Percentiles rank a stretch among this genome's conserved stretches.
These are phyloP conservation scores for Cyprinodon brontotheroides DNA, from an alignment of 2,113 vertebrate genomes.

Conservation along the genomic window DNA sequence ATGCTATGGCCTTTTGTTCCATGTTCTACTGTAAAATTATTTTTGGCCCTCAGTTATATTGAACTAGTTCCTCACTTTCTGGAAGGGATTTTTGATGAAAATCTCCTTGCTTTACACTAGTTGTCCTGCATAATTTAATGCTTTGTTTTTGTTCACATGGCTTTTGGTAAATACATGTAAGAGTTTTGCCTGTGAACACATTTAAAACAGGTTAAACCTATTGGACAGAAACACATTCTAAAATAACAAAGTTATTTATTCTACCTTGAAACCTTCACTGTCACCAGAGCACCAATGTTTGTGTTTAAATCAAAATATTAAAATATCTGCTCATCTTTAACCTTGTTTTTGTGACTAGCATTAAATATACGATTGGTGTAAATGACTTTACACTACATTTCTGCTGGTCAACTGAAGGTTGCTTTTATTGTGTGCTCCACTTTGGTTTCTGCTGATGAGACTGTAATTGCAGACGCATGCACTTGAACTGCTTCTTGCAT, in stretches of 20 bases:
- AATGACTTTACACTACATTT: no score
- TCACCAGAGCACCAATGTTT: no score
- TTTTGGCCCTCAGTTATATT: neutral
- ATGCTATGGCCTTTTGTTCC: neutral
- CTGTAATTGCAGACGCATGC: no score
- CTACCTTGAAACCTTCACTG: neutral
- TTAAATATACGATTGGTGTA: neutral
- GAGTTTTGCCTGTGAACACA: neutral
- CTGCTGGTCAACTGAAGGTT: no score
- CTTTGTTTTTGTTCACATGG: neutral
- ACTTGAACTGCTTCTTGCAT: no score
- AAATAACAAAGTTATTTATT: neutral
- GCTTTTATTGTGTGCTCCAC: no score
- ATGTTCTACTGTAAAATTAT: neutral
- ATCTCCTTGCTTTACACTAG: no score
- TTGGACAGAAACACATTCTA: neutral
- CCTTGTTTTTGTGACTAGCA: neutral
- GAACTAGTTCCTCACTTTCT: no score
- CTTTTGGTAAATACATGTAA: neutral
- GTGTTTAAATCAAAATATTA: neutral
- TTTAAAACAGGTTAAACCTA: neutral
- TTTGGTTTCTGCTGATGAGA: no score
- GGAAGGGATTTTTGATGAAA: no score
- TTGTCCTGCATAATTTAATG: neutral
- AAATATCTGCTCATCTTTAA: neutral